phyloP scores from a whole-genome alignment of 2,888 invertebrate species.

The Tortricodes alternella region DNA sequence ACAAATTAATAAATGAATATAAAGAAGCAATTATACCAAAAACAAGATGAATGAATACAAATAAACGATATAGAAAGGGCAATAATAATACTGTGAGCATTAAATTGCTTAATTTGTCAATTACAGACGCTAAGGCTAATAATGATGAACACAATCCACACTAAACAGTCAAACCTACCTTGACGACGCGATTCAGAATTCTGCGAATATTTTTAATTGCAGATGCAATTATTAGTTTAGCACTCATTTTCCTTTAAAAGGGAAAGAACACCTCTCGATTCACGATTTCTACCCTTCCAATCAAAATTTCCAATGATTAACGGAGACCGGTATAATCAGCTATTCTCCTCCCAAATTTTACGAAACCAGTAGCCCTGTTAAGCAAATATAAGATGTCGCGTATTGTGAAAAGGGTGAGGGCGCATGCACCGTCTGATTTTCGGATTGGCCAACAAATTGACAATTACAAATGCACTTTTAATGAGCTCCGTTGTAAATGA shows the following conservation, averaged over 20 bases:
- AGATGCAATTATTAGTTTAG: no score
- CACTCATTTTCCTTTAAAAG: neutral
- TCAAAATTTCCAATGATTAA: conserved; percentile 56
- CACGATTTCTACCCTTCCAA: conserved; percentile 16
- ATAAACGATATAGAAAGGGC: no score
- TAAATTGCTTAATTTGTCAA: no score
- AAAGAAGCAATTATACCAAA: no score
- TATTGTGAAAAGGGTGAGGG: neutral
- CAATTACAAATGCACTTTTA: conserved; percentile 76
- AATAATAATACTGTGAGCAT: no score
- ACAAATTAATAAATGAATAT: no score
- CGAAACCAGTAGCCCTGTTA: conserved; percentile 38
- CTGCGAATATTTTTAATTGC: no score
- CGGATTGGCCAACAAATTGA: conserved; percentile 56
- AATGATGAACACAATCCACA: no score
- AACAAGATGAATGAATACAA: no score
- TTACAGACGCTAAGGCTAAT: no score
- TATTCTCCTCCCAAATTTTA: conserved; percentile 53
- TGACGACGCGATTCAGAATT: no score
- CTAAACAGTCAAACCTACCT: no score
- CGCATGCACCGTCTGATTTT: conserved; percentile 1
- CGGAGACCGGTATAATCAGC: conserved; percentile 69
- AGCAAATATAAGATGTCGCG: neutral
- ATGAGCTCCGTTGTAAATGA: conserved; percentile 71
- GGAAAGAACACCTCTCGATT: neutral